phyloP scores from a whole-genome alignment of 2,888 invertebrate genomes.

The Lobophora halterata region DNA sequence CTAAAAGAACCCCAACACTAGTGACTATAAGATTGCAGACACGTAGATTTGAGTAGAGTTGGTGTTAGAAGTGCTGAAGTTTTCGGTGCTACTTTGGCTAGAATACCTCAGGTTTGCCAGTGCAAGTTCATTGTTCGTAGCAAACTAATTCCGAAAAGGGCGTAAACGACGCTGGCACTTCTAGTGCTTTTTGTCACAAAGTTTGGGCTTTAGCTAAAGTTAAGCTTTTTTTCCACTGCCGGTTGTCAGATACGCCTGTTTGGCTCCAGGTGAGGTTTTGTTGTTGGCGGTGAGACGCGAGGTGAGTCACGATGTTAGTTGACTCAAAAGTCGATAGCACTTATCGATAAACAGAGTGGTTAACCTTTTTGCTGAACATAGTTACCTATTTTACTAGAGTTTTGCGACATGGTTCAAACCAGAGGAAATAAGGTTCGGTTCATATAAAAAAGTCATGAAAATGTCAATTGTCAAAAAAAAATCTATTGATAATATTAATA shows the following conservation, averaged over 20 bases:
- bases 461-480: too few relatives aligned
- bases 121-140: conserved; percentile 77
- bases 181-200: conserved; percentile 55
- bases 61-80: too few relatives aligned
- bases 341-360: conserved; percentile 53
- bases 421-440: too few relatives aligned
- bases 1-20: too few relatives aligned
- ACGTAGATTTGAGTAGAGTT: too few relatives aligned
- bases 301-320: conserved; percentile 73
- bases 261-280: conserved; percentile 57
- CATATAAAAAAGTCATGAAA: too few relatives aligned
- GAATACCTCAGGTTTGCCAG: conserved; percentile 76
- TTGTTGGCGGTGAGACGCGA: conserved; percentile 77
- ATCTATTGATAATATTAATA: too few relatives aligned
- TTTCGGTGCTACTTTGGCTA: too few relatives aligned
- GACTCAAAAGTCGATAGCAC: conserved; percentile 55
- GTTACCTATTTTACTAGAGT: neutral
- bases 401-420: too few relatives aligned
- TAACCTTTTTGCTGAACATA: conserved; percentile 1
- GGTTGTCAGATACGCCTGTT: conserved; percentile 66
- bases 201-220: conserved; percentile 56
- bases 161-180: conserved; percentile 63
- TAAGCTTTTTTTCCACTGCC: conserved; percentile 60
- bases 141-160: conserved; percentile 42
- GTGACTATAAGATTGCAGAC: too few relatives aligned